Base-by-base conservation (phyloP, 1,140 invertebrate species). In the Condylostylus longicornis region DNA sequence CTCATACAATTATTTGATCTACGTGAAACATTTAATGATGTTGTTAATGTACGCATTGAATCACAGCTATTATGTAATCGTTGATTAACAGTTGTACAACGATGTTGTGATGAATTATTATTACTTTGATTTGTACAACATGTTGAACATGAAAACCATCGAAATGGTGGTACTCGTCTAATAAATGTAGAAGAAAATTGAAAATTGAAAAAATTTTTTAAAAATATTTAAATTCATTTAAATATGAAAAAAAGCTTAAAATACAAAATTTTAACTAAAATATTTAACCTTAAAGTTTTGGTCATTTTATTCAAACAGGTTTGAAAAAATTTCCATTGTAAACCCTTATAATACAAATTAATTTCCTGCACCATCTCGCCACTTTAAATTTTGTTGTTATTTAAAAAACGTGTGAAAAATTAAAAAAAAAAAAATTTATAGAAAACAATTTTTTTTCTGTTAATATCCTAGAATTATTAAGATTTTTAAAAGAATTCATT, bases 141-240 rank as follows among this genome's bases (percentile, higher is more conserved):
- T 23, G 45, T 49, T 22, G n/a, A 18, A n/a, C n/a, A n/a, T 18
- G 15, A 5, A 18, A 65, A 50, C 65, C 65, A 67, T 42, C 61
- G 63, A 35, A 65, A 65, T 19, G 63, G 61, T 19, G 63, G 56
- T 32, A 63, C 50, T 13, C 58, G 57, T 42, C 65, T 67, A 37
- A 2, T 49, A 47, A 29, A 9, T 8, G 20, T 18, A n/a, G 4
- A 15, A 19, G 12, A 30, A 6, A 8, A 8, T 30, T 8, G 10
- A 30, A 8, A n/a, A 6, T 5, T 15, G 6, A n/a, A 8, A 13
- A 8, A 13, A 6, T 30, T n/a, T 30, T 30, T 12, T 5, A n/a
- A 30, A 13, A n/a, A 30, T n/a, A 30, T 30, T 30, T 6, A n/a
- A 8, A n/a, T 30, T 6, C 10, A 30, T 8, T 5, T 5, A 8